Base-by-base conservation (phyloP, 2,113 vertebrate genomes). In the Loxodonta africana region DNA sequence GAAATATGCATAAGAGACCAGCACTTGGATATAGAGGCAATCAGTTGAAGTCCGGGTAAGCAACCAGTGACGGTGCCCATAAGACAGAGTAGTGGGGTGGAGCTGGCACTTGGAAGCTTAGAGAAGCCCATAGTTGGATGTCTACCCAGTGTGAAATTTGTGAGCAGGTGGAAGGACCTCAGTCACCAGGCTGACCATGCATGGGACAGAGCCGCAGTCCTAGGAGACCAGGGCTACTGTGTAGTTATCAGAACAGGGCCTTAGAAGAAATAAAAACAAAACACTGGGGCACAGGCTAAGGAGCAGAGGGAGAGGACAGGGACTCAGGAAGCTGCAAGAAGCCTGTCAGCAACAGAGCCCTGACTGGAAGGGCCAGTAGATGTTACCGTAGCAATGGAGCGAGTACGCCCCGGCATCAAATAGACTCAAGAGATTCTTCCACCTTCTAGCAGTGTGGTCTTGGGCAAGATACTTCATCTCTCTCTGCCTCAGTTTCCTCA, bases 331-430 rank as follows among this genome's bases (percentile, higher is more conserved):
- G 48, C 67, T 28, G 25, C 48, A 65, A n/a, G 48, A 33, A 83
- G n/a, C 41, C 74, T 1, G 4, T 62, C 25, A 65, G n/a, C n/a
- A 0, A 25, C 3, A 4, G 60, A 33, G 5, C 41, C 1, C 12
- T 41, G 69, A 37, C 10, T 0, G 0, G 48, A 23, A 17, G 2
- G 20, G 8, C 18, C 57, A 14, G 0, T 18, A 15, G 60, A 18
- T 46, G 1, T 73, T 78, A 71, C 23, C 8, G 8, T 41, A 33
- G 30, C 86, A 23, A 0, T 37, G 26, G 33, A 63, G 18, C 51
- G 0, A 4, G 5, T 78, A 62, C 0, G 11, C 6, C 14, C 18
- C 5, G 3, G 10, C 41, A 37, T 44, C 21, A 46, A 8, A n/a
- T 4, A 62, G 20, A 26, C 20, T 4, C 63, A 14, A 1, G 8